phyloP scores from a whole-genome alignment of 2,888 invertebrate genomes.

The Synanthedon tipuliformis region DNA sequence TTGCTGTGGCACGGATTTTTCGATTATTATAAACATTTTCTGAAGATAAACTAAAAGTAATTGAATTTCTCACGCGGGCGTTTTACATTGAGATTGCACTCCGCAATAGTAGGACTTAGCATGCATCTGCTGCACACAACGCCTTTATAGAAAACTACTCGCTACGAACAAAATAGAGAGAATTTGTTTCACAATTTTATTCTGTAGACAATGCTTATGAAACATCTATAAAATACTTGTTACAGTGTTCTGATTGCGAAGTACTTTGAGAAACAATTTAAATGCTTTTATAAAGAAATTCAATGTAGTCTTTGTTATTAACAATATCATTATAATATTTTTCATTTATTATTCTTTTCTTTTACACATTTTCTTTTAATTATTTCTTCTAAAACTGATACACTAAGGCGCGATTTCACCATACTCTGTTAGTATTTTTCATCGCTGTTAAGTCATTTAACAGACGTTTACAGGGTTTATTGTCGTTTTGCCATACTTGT shows the following conservation, averaged over 20 bases:
- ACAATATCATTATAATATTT: too few species aligned
- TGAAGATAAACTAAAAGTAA: background rate
- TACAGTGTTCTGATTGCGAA: background rate
- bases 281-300: too few species aligned
- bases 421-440: too few species aligned
- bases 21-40: background rate
- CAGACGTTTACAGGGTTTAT: too few species aligned
- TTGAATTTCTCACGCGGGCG: background rate
- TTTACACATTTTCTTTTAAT: too few species aligned
- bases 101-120: background rate
- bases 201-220: background rate
- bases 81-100: background rate
- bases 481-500: too few species aligned
- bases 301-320: too few species aligned
- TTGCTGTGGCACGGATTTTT: background rate
- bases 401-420: too few species aligned
- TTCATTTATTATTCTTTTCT: too few species aligned
- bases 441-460: too few species aligned
- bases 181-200: slow-evolving; percentile 1
- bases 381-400: too few species aligned
- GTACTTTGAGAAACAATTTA: too few species aligned
- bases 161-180: background rate
- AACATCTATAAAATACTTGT: background rate
- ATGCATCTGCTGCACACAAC: background rate
- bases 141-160: background rate